Evolutionary conservation across 2,797 vertebrate species (phyloP).

Genomic region (Champsocephalus gunnari): DNA sequence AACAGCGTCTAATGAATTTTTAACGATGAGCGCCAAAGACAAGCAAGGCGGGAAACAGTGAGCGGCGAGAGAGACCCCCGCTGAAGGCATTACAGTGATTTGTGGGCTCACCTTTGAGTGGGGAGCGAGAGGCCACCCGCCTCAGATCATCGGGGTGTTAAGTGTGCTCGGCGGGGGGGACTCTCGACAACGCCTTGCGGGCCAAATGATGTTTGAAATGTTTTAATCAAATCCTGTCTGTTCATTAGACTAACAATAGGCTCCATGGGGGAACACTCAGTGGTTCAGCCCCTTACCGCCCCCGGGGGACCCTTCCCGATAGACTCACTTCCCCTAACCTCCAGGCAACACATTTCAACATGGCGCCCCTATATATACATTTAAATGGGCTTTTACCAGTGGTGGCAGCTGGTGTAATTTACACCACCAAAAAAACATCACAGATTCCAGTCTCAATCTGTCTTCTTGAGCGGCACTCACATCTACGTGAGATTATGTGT

Average conservation of each 20-base stretch:
- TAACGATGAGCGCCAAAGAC: conserved; percentile 71
- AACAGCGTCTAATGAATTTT: conserved; percentile 83
- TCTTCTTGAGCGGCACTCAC: conserved; percentile 45
- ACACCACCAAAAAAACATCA: conserved; percentile 37
- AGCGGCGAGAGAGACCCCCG: conserved; percentile 47
- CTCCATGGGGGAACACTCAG: conserved; percentile 73
- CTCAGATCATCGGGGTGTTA: conserved; percentile 79
- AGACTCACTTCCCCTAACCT: conserved; percentile 73
- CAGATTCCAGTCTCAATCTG: conserved; percentile 35
- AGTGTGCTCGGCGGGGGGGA: conserved; percentile 73
- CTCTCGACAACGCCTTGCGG: conserved; percentile 71
- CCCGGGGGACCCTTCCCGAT: conserved; percentile 80
- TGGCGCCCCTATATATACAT: conserved; percentile 77
- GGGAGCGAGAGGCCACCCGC: conserved; percentile 66
- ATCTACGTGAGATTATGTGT: conserved; percentile 44
- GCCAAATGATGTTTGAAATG: conserved; percentile 87
- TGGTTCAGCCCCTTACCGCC: conserved; percentile 71
- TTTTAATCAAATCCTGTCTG: conserved; percentile 88
- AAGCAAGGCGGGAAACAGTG: conserved; percentile 44
- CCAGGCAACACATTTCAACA: conserved; percentile 63
- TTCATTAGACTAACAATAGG: conserved; percentile 88
- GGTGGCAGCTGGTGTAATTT: conserved; percentile 62
- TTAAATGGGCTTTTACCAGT: conserved; percentile 84
- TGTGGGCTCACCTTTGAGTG: conserved; percentile 82
- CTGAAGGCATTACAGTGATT: conserved; percentile 80